Evolutionary conservation across 2,797 vertebrate genomes (phyloP).

Genomic region (Ciconia nigra): DNA sequence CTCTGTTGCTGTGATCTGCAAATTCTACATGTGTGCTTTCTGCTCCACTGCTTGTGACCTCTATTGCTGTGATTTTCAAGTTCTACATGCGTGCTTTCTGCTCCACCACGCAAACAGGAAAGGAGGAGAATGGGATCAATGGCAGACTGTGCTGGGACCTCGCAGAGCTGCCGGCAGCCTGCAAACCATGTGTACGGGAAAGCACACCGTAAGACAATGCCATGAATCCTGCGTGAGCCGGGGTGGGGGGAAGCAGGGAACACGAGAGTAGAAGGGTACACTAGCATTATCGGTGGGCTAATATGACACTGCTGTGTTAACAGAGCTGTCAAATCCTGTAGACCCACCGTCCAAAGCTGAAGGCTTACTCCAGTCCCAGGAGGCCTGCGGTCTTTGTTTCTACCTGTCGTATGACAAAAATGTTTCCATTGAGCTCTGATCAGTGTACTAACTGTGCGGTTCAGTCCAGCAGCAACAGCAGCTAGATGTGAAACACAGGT

Average conservation of each 20-base stretch:
- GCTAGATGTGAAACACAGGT: background rate
- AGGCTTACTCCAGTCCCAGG: background rate
- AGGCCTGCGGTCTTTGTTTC: background rate
- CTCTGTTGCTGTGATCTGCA: background rate
- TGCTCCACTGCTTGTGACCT: background rate
- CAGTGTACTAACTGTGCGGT: background rate
- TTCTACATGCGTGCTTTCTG: background rate
- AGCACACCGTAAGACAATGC: accelerated
- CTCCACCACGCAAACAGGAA: background rate
- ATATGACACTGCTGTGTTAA: background rate
- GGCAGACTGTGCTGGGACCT: background rate
- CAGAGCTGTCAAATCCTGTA: background rate
- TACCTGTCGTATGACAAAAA: background rate
- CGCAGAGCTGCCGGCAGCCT: background rate
- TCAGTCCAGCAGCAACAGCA: background rate
- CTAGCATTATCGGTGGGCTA: background rate
- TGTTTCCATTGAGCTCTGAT: background rate
- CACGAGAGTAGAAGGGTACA: background rate
- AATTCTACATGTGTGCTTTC: background rate
- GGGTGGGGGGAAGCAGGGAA: background rate
- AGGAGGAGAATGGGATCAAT: background rate
- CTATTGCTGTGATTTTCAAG: background rate
- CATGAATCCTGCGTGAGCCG: accelerated
- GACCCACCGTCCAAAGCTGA: background rate
- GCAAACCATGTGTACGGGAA: background rate